These are phyloP conservation scores for Muntiacus reevesi DNA, from an alignment of 2,113 vertebrate species.

Conservation along the genomic window DNA sequence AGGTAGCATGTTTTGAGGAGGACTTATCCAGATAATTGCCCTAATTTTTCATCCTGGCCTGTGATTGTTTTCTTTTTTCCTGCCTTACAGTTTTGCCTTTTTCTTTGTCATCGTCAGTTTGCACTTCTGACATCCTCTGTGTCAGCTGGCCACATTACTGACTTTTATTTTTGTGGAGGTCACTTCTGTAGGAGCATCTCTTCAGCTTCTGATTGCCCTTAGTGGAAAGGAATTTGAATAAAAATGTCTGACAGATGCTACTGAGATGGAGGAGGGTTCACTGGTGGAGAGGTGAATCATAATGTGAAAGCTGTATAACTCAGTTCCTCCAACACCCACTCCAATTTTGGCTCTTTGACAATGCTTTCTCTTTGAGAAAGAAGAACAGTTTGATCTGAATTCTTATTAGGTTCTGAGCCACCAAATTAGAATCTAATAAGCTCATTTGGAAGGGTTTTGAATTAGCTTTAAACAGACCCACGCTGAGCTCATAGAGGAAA, in stretches of 20 bases:
- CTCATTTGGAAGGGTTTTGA: constrained; percentile 70
- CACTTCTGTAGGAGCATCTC: constrained; percentile 47
- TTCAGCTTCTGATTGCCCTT: constrained; percentile 45
- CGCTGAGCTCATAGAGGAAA: constrained; percentile 60
- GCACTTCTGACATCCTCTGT: constrained; percentile 38
- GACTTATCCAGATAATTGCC: constrained; percentile 69
- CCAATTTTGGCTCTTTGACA: constrained; percentile 73
- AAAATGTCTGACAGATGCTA: constrained; percentile 47
- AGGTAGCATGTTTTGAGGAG: constrained; percentile 40
- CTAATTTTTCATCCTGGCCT: constrained; percentile 60
- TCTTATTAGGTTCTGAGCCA: constrained; percentile 72
- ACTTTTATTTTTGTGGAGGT: constrained; percentile 62
- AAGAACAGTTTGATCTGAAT: constrained; percentile 76
- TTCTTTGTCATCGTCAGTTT: constrained; percentile 44
- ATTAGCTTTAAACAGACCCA: constrained; percentile 71
- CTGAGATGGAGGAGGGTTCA: constrained; percentile 19
- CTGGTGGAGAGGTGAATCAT: constrained; percentile 67
- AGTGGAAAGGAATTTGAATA: constrained; percentile 58
- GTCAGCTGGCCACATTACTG: constrained; percentile 43
- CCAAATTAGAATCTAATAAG: constrained; percentile 74
- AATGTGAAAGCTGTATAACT: constrained; percentile 62
- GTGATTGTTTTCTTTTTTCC: constrained; percentile 60
- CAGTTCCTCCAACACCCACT: constrained; percentile 67
- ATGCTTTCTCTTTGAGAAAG: constrained; percentile 69
- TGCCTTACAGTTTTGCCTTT: constrained; percentile 39